Evolutionary conservation across 2,797 vertebrate genomes (phyloP), one percentile per base, ranked within the genome.

Genomic region (Apogon talboti): DNA sequence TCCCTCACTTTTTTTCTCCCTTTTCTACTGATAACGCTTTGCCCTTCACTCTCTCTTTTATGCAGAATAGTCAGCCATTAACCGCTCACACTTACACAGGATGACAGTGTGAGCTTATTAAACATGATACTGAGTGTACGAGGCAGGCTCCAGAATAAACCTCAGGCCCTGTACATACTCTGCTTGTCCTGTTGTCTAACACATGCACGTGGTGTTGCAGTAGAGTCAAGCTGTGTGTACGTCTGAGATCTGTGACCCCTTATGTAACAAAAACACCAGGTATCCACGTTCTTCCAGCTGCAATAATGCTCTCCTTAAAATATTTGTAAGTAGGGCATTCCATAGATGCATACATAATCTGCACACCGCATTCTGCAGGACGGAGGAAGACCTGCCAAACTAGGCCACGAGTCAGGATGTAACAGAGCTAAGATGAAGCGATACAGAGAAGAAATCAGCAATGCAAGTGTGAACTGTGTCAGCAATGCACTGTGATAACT

Each of bases 11-110:
- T 60, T 50, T 47, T 60, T 21, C 55, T 58, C 44, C 38, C 53
- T 49, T 74, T 65, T 62, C 56, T 60, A n/a, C 76, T 74, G 79
- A 86, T 87, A 79, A 78, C 67, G 21, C 18, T 54, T 77, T 2
- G 15, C 40, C 12, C 24, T n/a, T 14, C 61, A 53, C 76, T 78
- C 78, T 79, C 42, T 47, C 55, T 80, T 67, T 69, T 33, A 45
- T 43, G 56, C 49, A 61, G 47, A 74, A 70, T 45, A 55, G 19
- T 16, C 19, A 74, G 49, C 42, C 54, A 15, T 61, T 72, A 48
- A 44, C 62, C n/a, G 47, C 65, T 57, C 46, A 66, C 48, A 45
- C 21, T 68, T 41, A 70, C 44, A 42, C 44, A 38, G 47, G 48
- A n/a, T 42, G 66, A 53, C 58, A 51, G 21, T 62, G 66, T 57